Conservation (phyloP, 2,797 vertebrate species). For the Platalea minor region DNA sequence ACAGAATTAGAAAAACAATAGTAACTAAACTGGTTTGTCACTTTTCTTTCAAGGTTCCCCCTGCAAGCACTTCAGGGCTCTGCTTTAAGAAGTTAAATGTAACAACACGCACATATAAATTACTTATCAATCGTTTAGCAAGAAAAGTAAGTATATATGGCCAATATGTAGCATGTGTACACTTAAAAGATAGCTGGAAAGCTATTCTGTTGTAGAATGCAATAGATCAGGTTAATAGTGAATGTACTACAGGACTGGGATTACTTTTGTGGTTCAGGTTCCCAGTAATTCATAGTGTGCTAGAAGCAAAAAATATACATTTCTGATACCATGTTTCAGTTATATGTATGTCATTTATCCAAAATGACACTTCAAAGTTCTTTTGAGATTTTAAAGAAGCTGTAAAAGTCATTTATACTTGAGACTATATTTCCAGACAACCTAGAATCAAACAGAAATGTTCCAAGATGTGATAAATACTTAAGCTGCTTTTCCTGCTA, state of each 20-base stretch:
- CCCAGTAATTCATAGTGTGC: background rate
- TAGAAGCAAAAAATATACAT: background rate
- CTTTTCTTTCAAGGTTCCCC: constrained; percentile 78
- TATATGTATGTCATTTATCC: background rate
- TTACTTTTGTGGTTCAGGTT: background rate
- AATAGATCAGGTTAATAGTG: background rate
- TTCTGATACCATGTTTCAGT: background rate
- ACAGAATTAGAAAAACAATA: background rate
- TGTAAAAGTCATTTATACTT: background rate
- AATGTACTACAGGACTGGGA: background rate
- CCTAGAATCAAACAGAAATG: background rate
- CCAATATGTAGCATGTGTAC: background rate
- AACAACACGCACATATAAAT: constrained; percentile 81
- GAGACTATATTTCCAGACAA: background rate
- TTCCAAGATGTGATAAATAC: background rate
- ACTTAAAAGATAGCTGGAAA: background rate
- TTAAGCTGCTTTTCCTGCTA: background rate
- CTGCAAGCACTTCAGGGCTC: constrained; percentile 88
- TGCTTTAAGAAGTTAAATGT: constrained; percentile 97
- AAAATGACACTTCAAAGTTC: background rate
- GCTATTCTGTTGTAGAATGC: background rate
- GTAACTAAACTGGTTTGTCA: background rate
- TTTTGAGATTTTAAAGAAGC: background rate
- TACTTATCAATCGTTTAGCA: constrained; percentile 88
- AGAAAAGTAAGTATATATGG: constrained; percentile 82